Base-by-base conservation (phyloP, 2,797 vertebrate genomes). In the Dromococcyx pavoninus region DNA sequence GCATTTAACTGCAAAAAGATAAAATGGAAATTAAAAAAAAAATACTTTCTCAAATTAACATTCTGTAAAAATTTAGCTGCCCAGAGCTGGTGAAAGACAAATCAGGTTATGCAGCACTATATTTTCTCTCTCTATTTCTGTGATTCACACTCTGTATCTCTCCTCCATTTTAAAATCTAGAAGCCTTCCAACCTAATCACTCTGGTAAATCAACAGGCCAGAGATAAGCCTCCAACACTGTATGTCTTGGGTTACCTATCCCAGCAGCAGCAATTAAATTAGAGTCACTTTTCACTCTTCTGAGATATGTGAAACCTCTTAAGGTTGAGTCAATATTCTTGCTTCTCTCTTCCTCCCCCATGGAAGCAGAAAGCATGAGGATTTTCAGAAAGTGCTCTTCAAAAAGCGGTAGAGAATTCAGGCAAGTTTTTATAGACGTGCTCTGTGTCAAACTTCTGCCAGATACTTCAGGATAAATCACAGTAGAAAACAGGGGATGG, bases 141-240 rank as follows among this genome's bases (percentile, higher is more conserved):
- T 3, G 13, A 80, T 77, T 46, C 65, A 87, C 35, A 37, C 65
- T 82, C 39, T 53, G 7, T 51, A 61, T 9, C n/a, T 79, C 71
- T 78, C 90, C 21, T 27, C 33, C 37, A 22, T 73, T 91, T 89
- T 48, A 82, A 92, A 93, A 94, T 85, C 33, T 73, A 82, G 79
- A 89, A 25, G 48, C 67, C 80, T 93, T 89, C 60, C 57, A 92
- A 44, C 32, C 30, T 85, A 95, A 95, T 92, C 71, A 77, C n/a
- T 66, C 27, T 64, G 89, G 69, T 91, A 89, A 92, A 60, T 76
- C 28, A 76, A 91, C 72, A 91, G 81, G 89, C 94, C 91, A 89
- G 70, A 92, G 44, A 91, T 32, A 91, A 89, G 61, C 72, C 37
- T 69, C 61, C 50, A 74, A 21, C 46, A 83, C 48, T 74, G 41